phyloP scores from a whole-genome alignment of 2,888 invertebrate species.

The Blomia tropicalis region DNA sequence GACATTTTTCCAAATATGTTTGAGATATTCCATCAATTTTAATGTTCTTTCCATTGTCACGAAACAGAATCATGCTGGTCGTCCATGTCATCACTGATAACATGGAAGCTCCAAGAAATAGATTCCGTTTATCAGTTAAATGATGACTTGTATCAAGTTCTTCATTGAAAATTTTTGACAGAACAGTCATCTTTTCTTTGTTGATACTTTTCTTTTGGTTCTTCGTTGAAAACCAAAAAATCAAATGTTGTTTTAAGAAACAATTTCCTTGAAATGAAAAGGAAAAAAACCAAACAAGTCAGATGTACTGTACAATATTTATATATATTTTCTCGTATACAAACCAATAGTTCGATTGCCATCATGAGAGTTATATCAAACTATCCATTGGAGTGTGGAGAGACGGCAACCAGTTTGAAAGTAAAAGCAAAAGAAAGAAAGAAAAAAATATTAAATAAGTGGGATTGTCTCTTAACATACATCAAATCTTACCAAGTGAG shows the following conservation, averaged over 20 bases:
- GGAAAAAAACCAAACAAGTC: no score
- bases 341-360: no score
- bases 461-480: no score
- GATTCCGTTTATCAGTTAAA: not conserved
- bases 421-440: no score
- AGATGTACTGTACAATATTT: no score
- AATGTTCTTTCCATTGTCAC: not conserved
- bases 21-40: not conserved
- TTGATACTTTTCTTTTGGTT: not conserved
- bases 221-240: no score
- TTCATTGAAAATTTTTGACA: slow-evolving; percentile 5
- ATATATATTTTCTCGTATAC: no score
- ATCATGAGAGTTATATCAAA: no score
- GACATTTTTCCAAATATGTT: not conserved
- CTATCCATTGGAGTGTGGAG: no score
- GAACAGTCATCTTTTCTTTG: slow-evolving; percentile 11
- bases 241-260: not conserved
- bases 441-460: no score
- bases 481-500: no score
- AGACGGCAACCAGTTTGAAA: no score
- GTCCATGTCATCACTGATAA: slow-evolving; percentile 17
- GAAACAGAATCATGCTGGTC: not conserved
- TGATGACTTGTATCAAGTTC: slow-evolving; percentile 5
- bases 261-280: not conserved
- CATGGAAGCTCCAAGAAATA: slow-evolving; percentile 16